Base-by-base conservation (phyloP, 1,140 invertebrate species). In the Luehdorfia chinensis region DNA sequence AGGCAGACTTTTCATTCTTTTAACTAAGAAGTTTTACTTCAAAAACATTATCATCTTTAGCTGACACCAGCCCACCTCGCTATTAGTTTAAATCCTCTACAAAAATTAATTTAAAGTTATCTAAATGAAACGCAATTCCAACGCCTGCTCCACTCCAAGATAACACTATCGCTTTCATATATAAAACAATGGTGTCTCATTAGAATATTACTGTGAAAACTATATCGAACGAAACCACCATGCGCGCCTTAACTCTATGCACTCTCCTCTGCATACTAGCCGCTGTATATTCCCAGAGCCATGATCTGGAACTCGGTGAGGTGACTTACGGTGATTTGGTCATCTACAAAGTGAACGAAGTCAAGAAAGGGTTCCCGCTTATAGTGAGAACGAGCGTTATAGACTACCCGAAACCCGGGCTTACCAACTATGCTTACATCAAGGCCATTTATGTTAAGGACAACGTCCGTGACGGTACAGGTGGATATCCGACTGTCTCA, bases 381-480 rank as follows among this genome's bases (percentile, higher is more conserved):
- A 44, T 84, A 4, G 63, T 81, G 3, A 59, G 81, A 27, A 70
- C 71, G 5, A 80, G 67, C 37, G 58, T 62, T 4, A 64, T 86
- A 1, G 77, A 84, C 16, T 86, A 68, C 36, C 81, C 81, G 0
- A 66, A 72, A 55, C 63, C 66, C 32, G 79, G 79, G 7, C 49
- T 61, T 1, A 55, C 65, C 7, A 86, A 83, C 54, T 83, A 70
- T 44, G 79, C 81, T 1, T 72, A 65, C 25, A 86, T 86, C 0
- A 70, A 53, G 4, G 74, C 88, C 28, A 75, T 91, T 1, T 78
- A 84, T 30, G 75, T 90, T 2, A 85, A 89, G 23, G 91, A 92
- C 46, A 79, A 89, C 25, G 77, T 87, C 1, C 68, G 43, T 0
- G 87, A 91, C 25, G 91, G 90, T 0, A 86, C 80, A 3, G 91